A percentile compares a stretch with the other conserved stretches of the same genome.
Evolutionary conservation across 2,797 vertebrate species (phyloP).

Genomic region (Sebastes minor): DNA sequence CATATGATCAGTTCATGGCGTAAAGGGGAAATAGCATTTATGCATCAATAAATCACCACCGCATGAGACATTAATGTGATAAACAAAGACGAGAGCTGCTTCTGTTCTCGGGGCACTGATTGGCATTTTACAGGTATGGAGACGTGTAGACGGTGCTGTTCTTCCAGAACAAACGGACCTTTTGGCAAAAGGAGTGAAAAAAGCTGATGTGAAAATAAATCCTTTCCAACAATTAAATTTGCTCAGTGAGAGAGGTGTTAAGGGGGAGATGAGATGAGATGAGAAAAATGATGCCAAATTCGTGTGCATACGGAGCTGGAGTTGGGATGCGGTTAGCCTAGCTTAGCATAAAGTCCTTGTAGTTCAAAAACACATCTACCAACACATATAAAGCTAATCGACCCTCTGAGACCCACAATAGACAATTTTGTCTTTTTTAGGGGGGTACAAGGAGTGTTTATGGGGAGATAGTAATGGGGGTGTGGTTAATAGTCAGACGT

Average conservation of each 20-base stretch:
- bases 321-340: not conserved
- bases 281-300: not conserved
- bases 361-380: no score
- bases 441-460: no score
- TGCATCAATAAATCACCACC: constrained; percentile 25
- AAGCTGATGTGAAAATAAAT: not conserved
- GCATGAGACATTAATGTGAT: constrained; percentile 4
- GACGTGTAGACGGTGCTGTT: not conserved
- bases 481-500: no score
- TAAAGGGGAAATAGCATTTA: constrained; percentile 13
- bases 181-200: not conserved
- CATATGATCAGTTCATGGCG: not conserved
- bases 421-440: no score
- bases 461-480: not conserved
- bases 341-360: not conserved
- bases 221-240: not conserved
- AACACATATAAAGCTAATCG: no score
- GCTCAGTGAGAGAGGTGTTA: not conserved
- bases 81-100: not conserved
- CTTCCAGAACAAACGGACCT: not conserved
- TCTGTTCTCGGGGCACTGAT: not conserved
- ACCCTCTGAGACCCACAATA: no score
- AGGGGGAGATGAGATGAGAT: not conserved
- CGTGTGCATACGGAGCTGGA: not conserved
- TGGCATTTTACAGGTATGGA: not conserved